Conservation (phyloP, 2,113 vertebrate species). For the Potamarius usumacintae region DNA sequence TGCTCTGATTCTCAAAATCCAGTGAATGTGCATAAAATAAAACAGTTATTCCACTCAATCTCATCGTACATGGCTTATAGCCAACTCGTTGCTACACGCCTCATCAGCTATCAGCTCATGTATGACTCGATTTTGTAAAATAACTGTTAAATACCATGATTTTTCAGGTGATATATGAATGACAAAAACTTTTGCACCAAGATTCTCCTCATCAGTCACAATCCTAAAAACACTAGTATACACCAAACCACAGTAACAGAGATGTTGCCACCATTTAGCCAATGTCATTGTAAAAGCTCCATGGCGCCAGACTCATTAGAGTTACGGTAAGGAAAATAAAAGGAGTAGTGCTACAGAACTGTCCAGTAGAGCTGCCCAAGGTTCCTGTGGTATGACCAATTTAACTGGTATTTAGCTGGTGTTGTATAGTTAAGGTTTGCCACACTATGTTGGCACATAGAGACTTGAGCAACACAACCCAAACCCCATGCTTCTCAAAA, state of each 20-base stretch:
- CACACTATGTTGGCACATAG: conserved; percentile 32
- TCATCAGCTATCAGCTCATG: no score
- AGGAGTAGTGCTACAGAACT: conserved; percentile 8
- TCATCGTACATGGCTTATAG: no score
- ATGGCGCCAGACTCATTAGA: conserved; percentile 45
- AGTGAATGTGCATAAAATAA: no score
- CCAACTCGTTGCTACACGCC: no score
- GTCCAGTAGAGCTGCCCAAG: conserved; percentile 12
- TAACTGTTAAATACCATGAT: neutral
- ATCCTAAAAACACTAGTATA: conserved; percentile 12
- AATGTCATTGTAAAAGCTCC: conserved; percentile 42
- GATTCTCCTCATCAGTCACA: neutral
- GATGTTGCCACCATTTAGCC: conserved; percentile 25
- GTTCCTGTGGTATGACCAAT: conserved; percentile 32
- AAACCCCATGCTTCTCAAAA: conserved; percentile 16
- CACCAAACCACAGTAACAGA: conserved; percentile 35
- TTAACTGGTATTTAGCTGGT: conserved; percentile 45
- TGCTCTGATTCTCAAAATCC: no score
- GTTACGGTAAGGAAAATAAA: conserved; percentile 39
- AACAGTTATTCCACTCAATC: no score
- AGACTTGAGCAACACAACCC: neutral
- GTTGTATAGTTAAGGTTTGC: conserved; percentile 36
- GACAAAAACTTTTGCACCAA: neutral
- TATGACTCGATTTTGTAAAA: no score
- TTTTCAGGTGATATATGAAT: neutral